A percentile compares a stretch with the other conserved stretches of the same genome.
These are phyloP conservation scores for Eunapius fragilis DNA, from an alignment of 37 sponge, comb jelly and placozoan species.

Conservation along the genomic window DNA sequence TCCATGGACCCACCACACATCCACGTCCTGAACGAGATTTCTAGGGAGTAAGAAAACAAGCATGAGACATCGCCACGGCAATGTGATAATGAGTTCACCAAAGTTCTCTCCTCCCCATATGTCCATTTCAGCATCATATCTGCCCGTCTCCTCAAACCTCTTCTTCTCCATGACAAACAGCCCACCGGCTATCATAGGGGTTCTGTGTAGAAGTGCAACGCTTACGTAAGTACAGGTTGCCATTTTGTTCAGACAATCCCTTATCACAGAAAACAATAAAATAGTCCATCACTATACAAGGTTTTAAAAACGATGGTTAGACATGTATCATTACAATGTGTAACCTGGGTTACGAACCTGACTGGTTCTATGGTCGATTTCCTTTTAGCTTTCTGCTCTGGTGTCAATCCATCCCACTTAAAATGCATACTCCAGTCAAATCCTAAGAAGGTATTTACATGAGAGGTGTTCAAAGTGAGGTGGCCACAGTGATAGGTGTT, in stretches of 20 bases:
- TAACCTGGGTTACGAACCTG: conserved; percentile 28
- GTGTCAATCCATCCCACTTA: conserved; percentile 91
- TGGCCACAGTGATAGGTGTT: no score
- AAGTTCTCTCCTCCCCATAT: conserved; percentile 99
- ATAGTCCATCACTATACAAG: no score
- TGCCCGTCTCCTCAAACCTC: conserved; percentile 83
- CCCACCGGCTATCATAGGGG: conserved; percentile 99
- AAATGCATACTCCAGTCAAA: conserved; percentile 98
- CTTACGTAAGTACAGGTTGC: not conserved
- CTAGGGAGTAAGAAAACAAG: conserved; percentile 23
- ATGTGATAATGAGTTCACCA: conserved; percentile 37
- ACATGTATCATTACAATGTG: not conserved
- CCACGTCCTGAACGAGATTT: conserved; percentile 96
- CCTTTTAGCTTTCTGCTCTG: conserved; percentile 46
- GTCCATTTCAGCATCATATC: conserved; percentile 95
- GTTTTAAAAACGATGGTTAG: no score
- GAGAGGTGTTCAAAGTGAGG: no score
- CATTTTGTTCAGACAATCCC: no score
- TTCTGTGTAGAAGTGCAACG: conserved; percentile 18
- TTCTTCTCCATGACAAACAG: conserved; percentile 85
- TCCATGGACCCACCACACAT: conserved; percentile 97
- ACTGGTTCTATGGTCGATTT: conserved; percentile 71
- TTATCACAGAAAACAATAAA: no score
- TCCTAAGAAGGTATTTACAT: no score
- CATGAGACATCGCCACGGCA: no score